Evolutionary conservation across 2,888 invertebrate genomes (phyloP).

Genomic region (Euzetes globulus): DNA sequence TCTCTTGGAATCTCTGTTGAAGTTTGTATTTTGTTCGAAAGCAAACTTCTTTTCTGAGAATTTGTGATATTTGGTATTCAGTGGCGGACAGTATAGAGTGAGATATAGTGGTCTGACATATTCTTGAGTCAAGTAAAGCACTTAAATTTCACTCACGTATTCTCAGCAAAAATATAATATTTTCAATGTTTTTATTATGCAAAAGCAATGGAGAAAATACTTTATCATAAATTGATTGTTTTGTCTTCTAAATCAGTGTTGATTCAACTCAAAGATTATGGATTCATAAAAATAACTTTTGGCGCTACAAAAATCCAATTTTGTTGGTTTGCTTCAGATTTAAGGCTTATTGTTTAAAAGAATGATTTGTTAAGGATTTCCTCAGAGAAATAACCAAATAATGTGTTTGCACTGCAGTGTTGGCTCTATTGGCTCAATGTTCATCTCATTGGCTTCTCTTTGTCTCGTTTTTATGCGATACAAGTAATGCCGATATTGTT

Average conservation of each 20-base stretch:
- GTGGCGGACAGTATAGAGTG: constrained; percentile 4
- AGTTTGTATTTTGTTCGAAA: not conserved
- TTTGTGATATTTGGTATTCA: constrained; percentile 6
- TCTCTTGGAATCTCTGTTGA: no score
- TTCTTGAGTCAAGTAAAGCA: constrained; percentile 3
- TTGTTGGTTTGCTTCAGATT: constrained; percentile 24
- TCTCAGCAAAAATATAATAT: not conserved
- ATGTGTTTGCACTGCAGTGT: not conserved
- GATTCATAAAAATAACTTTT: constrained; percentile 27
- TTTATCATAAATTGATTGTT: constrained; percentile 30
- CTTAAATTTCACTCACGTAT: constrained; percentile 29
- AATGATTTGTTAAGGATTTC: constrained; percentile 28
- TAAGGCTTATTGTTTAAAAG: constrained; percentile 26
- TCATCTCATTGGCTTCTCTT: not conserved
- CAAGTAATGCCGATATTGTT: constrained; percentile 29
- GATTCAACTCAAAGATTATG: constrained; percentile 15
- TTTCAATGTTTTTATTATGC: constrained; percentile 28
- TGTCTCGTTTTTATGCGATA: not conserved
- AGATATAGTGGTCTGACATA: not conserved
- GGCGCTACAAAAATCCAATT: constrained; percentile 22
- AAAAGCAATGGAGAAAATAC: constrained; percentile 5
- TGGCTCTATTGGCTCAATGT: not conserved
- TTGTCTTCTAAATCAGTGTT: constrained; percentile 30
- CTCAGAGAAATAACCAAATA: constrained; percentile 21
- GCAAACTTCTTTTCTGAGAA: not conserved